Conservation (phyloP, 1,140 invertebrate genomes). For the Cepaea nemoralis region DNA sequence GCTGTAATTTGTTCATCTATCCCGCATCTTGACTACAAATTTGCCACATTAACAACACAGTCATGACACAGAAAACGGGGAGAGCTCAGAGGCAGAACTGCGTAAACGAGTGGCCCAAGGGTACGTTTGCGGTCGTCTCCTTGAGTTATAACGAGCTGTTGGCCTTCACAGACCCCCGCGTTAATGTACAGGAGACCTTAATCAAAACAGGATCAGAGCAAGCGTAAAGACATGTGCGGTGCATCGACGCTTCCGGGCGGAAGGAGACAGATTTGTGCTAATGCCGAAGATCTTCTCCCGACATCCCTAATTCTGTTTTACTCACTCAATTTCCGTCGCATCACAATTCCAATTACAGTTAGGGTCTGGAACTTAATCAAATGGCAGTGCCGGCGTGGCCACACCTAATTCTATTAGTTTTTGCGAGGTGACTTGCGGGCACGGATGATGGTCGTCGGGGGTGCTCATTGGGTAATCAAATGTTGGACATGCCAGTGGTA, state of each 20-base stretch:
- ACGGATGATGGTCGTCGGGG: not conserved
- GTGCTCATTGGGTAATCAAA: slow-evolving; percentile 33
- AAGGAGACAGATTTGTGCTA: slow-evolving; percentile 31
- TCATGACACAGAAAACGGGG: not conserved
- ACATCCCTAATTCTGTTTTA: slow-evolving; percentile 50
- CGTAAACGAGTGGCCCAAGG: slow-evolving; percentile 1
- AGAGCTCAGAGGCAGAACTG: not conserved
- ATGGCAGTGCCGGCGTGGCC: slow-evolving; percentile 40
- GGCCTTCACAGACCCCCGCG: not conserved
- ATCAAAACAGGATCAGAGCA: slow-evolving; percentile 49
- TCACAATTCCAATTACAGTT: slow-evolving; percentile 53
- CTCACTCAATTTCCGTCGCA: slow-evolving; percentile 51
- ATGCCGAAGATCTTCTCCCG: slow-evolving; percentile 17
- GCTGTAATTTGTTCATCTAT: slow-evolving; percentile 15
- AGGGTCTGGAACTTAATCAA: slow-evolving; percentile 48
- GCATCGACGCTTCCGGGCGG: slow-evolving; percentile 27
- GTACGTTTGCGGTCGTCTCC: slow-evolving; percentile 10
- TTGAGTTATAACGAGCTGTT: slow-evolving; percentile 10
- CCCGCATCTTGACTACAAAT: slow-evolving; percentile 8
- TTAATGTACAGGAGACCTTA: slow-evolving; percentile 45
- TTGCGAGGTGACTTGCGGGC: slow-evolving; percentile 15
- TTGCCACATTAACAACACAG: slow-evolving; percentile 9
- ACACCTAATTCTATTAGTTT: slow-evolving; percentile 48
- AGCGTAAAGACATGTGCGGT: slow-evolving; percentile 17
- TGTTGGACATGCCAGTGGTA: slow-evolving; percentile 34